A percentile compares a stretch with the other conserved stretches of the same genome.
phyloP scores from a whole-genome alignment of 2,797 vertebrate genomes.

The Pelobates cultripes region DNA sequence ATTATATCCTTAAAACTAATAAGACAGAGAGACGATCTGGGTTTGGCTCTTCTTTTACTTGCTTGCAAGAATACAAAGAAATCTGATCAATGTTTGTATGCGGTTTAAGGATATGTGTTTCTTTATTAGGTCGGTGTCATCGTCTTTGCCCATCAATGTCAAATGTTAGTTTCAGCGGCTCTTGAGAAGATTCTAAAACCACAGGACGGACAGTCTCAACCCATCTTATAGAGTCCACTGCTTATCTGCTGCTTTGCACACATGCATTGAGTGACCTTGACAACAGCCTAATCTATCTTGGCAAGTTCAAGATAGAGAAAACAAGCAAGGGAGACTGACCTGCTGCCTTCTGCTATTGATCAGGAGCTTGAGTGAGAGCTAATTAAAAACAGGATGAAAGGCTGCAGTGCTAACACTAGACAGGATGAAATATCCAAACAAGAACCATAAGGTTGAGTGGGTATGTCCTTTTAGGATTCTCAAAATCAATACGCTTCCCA shows the following conservation, averaged over 20 bases:
- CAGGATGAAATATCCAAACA: neutral
- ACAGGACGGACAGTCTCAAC: conserved; percentile 7
- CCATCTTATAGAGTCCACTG: conserved; percentile 61
- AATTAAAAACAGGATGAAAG: conserved; percentile 66
- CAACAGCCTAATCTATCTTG: conserved; percentile 72
- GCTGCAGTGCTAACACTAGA: conserved; percentile 53
- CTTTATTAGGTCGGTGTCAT: conserved; percentile 6
- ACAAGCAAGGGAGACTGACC: conserved; percentile 71
- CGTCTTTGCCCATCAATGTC: conserved; percentile 3
- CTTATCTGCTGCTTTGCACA: conserved; percentile 64
- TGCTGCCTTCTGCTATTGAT: conserved; percentile 75
- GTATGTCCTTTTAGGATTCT: neutral
- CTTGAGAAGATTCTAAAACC: neutral
- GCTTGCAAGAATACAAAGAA: neutral
- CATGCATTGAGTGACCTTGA: conserved; percentile 72
- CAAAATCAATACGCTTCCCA: neutral
- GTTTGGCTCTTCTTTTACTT: neutral
- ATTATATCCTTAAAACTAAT: neutral
- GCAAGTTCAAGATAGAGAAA: conserved; percentile 76
- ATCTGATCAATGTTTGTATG: neutral
- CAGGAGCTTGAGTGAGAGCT: conserved; percentile 71
- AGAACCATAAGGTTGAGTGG: neutral
- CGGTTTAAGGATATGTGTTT: neutral
- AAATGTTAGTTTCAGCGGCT: neutral
- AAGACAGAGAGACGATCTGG: neutral